Conservation (phyloP, 2,797 vertebrate species). For the Protosalanx chinensis region DNA sequence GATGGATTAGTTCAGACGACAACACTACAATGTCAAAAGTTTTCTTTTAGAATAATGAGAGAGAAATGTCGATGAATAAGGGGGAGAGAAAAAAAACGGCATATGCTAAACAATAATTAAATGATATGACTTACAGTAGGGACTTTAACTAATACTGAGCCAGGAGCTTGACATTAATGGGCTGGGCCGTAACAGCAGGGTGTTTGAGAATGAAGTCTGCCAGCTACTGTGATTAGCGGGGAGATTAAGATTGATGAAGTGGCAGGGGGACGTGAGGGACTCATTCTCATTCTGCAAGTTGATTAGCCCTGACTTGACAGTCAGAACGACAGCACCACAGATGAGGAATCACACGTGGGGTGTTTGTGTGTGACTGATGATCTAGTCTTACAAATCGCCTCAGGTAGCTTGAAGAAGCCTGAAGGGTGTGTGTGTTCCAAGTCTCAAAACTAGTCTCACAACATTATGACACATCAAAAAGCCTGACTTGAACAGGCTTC, state of each 20-base stretch:
- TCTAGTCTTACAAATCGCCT: constrained; percentile 11
- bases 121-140: no score
- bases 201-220: neutral
- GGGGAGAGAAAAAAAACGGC: no score
- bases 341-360: neutral
- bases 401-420: constrained; percentile 4
- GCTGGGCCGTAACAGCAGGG: no score
- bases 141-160: no score
- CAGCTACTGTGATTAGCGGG: constrained; percentile 15
- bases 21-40: neutral
- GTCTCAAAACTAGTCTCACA: no score
- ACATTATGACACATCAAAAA: neutral
- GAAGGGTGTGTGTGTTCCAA: neutral
- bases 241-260: constrained; percentile 3
- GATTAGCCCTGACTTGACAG: constrained; percentile 25
- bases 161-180: no score
- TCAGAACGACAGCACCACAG: constrained; percentile 16
- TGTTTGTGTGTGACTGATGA: constrained; percentile 15
- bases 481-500: neutral
- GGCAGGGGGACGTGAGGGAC: neutral
- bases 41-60: neutral
- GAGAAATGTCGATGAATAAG: neutral
- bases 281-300: constrained; percentile 11
- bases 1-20: neutral
- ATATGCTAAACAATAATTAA: no score